Evolutionary conservation across 2,888 invertebrate genomes (phyloP).

Genomic region (Spilosoma lubricipeda): DNA sequence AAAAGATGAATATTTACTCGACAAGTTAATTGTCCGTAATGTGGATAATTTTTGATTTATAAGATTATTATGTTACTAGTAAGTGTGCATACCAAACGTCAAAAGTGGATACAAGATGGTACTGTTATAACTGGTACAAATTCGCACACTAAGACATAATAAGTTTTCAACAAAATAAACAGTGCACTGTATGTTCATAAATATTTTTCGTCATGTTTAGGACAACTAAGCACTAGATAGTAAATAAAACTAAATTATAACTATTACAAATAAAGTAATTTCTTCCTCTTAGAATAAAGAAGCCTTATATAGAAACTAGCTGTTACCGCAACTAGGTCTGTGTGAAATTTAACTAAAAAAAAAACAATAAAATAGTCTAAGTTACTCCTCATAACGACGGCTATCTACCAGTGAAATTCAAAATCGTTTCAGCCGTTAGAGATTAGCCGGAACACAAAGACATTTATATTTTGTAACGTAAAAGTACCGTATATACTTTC

Average conservation of each 20-base stretch:
- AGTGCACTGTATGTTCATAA: slow-evolving; percentile 19
- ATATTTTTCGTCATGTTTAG: slow-evolving; percentile 21
- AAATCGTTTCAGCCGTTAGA: too few species aligned
- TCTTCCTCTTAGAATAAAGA: slow-evolving; percentile 21
- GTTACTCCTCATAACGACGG: too few species aligned
- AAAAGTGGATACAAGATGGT: background rate
- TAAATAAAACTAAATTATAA: slow-evolving; percentile 44
- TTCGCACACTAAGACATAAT: slow-evolving; percentile 12
- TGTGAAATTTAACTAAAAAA: too few species aligned
- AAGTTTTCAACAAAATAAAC: slow-evolving; percentile 15
- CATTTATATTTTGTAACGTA: too few species aligned
- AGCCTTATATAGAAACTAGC: slow-evolving; percentile 25
- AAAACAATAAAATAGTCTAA: too few species aligned
- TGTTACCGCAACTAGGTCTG: too few species aligned
- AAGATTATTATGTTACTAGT: background rate
- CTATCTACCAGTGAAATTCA: too few species aligned
- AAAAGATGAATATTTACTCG: background rate
- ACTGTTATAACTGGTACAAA: background rate
- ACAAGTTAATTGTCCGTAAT: background rate
- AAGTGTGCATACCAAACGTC: slow-evolving; percentile 1
- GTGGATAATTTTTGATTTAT: background rate
- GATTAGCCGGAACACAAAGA: too few species aligned
- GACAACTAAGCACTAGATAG: slow-evolving; percentile 37
- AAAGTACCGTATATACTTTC: too few species aligned
- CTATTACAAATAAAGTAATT: slow-evolving; percentile 31